A percentile compares a stretch with the other conserved stretches of the same genome.
These are phyloP conservation scores for Damaliscus lunatus DNA, from an alignment of 2,113 vertebrate genomes.

Conservation along the genomic window DNA sequence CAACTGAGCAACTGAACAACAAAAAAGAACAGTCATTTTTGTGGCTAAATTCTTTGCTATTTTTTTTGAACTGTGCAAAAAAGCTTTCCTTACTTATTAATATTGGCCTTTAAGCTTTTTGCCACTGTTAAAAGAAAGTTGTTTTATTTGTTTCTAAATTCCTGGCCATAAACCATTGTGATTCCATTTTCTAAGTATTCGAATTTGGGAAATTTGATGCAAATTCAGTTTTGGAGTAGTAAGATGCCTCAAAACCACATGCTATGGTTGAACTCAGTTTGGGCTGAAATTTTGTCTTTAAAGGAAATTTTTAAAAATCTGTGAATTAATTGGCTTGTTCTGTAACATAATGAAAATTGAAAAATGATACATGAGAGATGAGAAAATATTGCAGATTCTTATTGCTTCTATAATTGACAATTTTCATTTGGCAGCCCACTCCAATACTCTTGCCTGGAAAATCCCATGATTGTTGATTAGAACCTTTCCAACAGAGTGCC, in stretches of 20 bases:
- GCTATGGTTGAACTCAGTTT: background rate
- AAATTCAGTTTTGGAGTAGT: constrained; percentile 43
- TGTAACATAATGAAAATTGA: background rate
- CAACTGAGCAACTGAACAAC: background rate
- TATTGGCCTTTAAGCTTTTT: background rate
- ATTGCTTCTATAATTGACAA: background rate
- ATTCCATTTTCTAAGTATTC: constrained; percentile 1
- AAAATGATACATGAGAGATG: background rate
- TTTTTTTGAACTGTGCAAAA: background rate
- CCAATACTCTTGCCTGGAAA: background rate
- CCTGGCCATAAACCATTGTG: background rate
- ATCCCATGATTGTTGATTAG: background rate
- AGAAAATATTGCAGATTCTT: background rate
- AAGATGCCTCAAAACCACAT: background rate
- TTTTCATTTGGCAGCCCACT: background rate
- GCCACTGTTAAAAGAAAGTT: background rate
- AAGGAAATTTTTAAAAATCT: background rate
- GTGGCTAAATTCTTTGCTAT: background rate
- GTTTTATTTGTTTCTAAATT: background rate
- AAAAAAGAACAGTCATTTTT: background rate
- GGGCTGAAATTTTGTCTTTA: background rate
- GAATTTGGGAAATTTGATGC: background rate
- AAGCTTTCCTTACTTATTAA: background rate
- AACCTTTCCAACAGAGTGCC: background rate
- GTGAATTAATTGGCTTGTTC: constrained; percentile 55